Base-by-base conservation (phyloP, 2,888 invertebrate genomes). In the Diabrotica balteata region DNA sequence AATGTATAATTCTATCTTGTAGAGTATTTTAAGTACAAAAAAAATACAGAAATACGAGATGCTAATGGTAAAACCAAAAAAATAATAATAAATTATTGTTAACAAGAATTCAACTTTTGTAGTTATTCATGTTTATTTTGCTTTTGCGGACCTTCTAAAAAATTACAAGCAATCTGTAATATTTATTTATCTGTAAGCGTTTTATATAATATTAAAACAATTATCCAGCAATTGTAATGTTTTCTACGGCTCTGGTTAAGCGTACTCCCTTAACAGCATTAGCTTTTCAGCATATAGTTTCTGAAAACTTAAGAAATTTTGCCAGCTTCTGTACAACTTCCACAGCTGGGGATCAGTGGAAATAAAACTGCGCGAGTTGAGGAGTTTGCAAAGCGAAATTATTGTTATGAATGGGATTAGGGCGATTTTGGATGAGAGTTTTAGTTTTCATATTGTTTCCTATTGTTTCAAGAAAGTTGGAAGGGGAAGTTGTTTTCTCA, bases 291-390 rank as follows among this genome's bases (percentile, higher is more conserved):
- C 53, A 51, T 60, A 60, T 54, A 54, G 58, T 60, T 66, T 49
- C 45, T 57, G 11, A 3, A 45, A 57, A 57, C 55, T 66, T 45
- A 59, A 54, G 59, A 69, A 68, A 64, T 67, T 22, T 54, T 54
- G 49, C 59, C 44, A 49, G 50, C 58, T 54, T 57, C 64, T 57
- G 11, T 53, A 54, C 68, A 67, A 60, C 67, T 68, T 47, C 58
- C 53, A 51, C 69, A 69, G 63, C 69, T 69, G 69, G 63, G 32
- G 65, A 59, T 66, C 69, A 59, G 62, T 59, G 62, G 53, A 58
- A 61, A 68, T 68, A 64, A 67, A 67, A 67, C 67, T 67, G 51
- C 55, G 22, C 32, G 61, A 59, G 51, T 49, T 59, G 11, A 17
- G 49, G 64, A 64, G 64, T 64, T 64, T 58, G 64, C 58, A 44